Conservation (phyloP, 1,140 invertebrate genomes). For the Hylaeus anthracinus region DNA sequence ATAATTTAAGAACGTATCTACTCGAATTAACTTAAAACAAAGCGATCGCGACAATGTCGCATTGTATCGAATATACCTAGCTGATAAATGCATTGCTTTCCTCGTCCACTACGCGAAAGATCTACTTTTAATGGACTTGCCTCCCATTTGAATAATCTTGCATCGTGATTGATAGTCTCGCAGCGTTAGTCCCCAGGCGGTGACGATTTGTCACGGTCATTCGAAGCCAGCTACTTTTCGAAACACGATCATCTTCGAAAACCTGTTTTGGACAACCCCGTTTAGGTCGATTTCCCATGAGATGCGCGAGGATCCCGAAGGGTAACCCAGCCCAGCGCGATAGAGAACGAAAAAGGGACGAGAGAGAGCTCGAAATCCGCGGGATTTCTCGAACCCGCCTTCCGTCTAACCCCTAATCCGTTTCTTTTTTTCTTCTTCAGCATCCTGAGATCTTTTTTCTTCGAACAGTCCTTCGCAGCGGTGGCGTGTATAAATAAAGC, state of each 20-base stretch:
- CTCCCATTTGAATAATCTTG: slow-evolving; percentile 39
- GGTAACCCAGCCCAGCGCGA: not conserved
- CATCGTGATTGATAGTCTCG: slow-evolving; percentile 24
- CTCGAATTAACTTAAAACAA: too few species aligned
- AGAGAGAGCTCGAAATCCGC: slow-evolving; percentile 49
- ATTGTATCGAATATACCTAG: not conserved
- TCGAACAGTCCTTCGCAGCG: slow-evolving; percentile 50
- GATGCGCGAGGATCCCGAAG: slow-evolving; percentile 39
- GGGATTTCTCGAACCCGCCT: slow-evolving; percentile 57
- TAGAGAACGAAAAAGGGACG: slow-evolving; percentile 2
- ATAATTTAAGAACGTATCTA: too few species aligned
- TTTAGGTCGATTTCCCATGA: slow-evolving; percentile 65
- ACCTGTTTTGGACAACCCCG: slow-evolving; percentile 55
- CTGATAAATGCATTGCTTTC: not conserved
- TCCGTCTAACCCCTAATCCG: slow-evolving; percentile 56
- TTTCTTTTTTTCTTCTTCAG: slow-evolving; percentile 32
- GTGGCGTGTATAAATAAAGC: slow-evolving; percentile 41
- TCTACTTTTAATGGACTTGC: slow-evolving; percentile 32
- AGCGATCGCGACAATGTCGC: too few species aligned
- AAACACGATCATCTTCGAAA: slow-evolving; percentile 56
- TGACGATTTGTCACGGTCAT: slow-evolving; percentile 59
- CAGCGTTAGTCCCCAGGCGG: slow-evolving; percentile 21
- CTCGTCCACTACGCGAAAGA: not conserved
- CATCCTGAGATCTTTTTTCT: slow-evolving; percentile 22
- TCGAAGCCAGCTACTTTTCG: slow-evolving; percentile 40